A percentile compares a stretch with the other conserved stretches of the same genome.
phyloP scores from a whole-genome alignment of 2,113 vertebrate species.

The Cavia aperea region DNA sequence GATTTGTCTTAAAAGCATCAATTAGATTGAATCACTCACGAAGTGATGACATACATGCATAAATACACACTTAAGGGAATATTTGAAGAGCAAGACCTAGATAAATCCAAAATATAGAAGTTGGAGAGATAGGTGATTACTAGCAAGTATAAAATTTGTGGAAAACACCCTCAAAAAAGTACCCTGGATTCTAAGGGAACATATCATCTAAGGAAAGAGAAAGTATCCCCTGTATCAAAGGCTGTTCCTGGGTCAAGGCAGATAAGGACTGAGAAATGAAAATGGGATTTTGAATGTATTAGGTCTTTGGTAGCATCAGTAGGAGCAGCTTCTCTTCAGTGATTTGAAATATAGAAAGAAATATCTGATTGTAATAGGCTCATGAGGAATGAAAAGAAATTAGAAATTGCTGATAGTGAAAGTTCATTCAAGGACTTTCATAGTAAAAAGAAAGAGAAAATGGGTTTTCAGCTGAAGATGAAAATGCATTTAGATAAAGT shows the following conservation, averaged over 20 bases:
- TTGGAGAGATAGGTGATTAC: not conserved
- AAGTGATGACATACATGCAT: not conserved
- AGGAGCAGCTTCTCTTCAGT: not conserved
- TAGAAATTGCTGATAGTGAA: not conserved
- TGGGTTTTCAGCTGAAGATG: not conserved
- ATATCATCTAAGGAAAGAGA: conserved; percentile 4
- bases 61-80: not conserved
- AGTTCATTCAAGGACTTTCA: not conserved
- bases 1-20: not conserved
- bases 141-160: not conserved
- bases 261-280: conserved; percentile 43
- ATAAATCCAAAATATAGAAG: not conserved
- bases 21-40: not conserved
- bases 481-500: not conserved
- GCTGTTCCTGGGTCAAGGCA: not conserved
- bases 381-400: not conserved
- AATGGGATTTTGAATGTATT: conserved; percentile 42
- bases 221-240: not conserved
- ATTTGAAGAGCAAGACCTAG: not conserved
- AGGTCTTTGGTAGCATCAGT: conserved; percentile 1
- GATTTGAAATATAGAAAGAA: not conserved
- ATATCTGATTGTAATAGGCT: not conserved
- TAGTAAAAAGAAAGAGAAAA: not conserved
- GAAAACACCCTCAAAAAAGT: not conserved
- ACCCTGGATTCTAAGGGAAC: not conserved